phyloP scores from a whole-genome alignment of 2,113 vertebrate species.

The Apeltes quadracus region DNA sequence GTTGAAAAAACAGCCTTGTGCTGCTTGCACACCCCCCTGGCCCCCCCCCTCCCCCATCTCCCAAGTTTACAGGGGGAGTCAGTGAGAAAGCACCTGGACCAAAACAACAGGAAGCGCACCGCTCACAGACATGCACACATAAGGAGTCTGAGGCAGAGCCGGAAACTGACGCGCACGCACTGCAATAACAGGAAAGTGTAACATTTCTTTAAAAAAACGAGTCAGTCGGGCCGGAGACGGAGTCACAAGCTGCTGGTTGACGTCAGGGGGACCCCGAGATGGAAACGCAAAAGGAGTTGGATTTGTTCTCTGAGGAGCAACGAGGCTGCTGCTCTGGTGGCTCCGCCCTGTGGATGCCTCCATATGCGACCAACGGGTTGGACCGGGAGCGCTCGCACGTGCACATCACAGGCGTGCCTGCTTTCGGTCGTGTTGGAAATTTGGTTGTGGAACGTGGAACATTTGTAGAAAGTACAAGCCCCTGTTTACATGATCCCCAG shows the following conservation, averaged over 20 bases:
- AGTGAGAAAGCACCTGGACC: conserved; percentile 61
- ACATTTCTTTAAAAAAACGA: conserved; percentile 10
- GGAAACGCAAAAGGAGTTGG: not conserved
- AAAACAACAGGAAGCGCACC: conserved; percentile 67
- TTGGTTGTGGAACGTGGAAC: not conserved
- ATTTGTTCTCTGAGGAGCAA: conserved; percentile 6
- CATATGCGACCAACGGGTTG: conserved; percentile 41
- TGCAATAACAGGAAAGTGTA: conserved; percentile 75
- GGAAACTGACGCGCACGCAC: conserved; percentile 51
- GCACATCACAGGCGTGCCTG: not conserved
- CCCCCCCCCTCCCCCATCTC: too few species aligned
- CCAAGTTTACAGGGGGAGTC: not conserved
- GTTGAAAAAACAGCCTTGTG: not conserved
- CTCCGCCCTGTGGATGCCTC: conserved; percentile 12
- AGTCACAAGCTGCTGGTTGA: conserved; percentile 2
- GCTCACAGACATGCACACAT: conserved; percentile 2
- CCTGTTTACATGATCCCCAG: not conserved
- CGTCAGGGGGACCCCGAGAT: conserved; percentile 13
- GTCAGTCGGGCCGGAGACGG: not conserved
- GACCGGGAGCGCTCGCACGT: not conserved
- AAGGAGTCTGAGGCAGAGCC: conserved; percentile 32
- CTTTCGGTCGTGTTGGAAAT: not conserved
- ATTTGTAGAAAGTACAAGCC: too few species aligned
- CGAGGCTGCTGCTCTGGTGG: conserved; percentile 16
- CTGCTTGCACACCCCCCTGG: rapidly evolving